Base-by-base conservation (phyloP, 1,140 invertebrate genomes). In the Lasioglossum albipes region DNA sequence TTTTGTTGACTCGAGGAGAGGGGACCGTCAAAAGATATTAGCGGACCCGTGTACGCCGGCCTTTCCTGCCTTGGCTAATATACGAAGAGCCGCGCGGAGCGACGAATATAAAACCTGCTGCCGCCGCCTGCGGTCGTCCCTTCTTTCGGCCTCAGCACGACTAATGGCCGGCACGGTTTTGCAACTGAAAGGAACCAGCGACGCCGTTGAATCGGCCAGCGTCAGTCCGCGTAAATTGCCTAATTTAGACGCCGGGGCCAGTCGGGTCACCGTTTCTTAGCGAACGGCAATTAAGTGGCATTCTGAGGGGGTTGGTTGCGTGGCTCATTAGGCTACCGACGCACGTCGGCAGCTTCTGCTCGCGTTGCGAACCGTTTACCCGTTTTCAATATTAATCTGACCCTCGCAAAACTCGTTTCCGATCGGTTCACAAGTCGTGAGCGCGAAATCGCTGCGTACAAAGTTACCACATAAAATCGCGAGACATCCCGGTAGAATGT, bases 231-330 rank as follows among this genome's bases (percentile, higher is more conserved):
- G 84, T 90, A 91, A 90, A 91, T 90, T 90, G 81, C 78, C 89
- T 91, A 91, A 90, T 91, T 91, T 91, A 90, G 88, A 69, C 88
- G 81, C 83, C 36, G 76, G 69, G 82, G 83, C 57, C 86, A 79
- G 72, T 61, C 68, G 73, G 75, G 69, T 82, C 86, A 77, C 75
- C 79, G 74, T 87, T 85, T 82, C 83, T 87, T 83, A 83, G 75
- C 64, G 59, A 59, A 36, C 36, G 79, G 78, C 74, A 79, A 86
- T 86, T 76, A 65, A 49, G 54, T 41, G 75, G 69, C 66, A 73
- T 67, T 61, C 67, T 3, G 20, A 41, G 36, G 75, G 49, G 62
- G 36, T 67, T 57, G 64, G 36, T 67, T 57, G 54, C 75, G 62
- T 10, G n/a, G 71, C 87, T 88, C 75, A 81, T 88, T 88, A 85